Percentiles rank a stretch among this genome's conserved stretches.
These are phyloP conservation scores for Parnassius glacialis DNA, from an alignment of 2,888 invertebrate genomes.

Conservation along the genomic window DNA sequence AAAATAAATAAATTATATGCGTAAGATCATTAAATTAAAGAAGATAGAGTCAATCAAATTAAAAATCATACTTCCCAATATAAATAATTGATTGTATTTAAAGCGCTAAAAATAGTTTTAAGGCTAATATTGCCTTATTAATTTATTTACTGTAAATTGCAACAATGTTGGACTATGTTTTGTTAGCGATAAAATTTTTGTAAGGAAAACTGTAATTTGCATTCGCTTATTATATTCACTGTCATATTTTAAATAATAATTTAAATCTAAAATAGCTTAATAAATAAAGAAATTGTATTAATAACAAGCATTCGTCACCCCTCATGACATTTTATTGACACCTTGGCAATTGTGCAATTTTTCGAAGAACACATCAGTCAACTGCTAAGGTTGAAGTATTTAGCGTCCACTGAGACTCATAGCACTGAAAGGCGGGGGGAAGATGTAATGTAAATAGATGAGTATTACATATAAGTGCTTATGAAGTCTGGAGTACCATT, in stretches of 20 bases:
- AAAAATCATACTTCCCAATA: too few species aligned
- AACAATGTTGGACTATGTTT: too few species aligned
- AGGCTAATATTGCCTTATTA: too few species aligned
- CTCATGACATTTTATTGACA: slow-evolving; percentile 72
- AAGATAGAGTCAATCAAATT: too few species aligned
- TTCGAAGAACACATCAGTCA: slow-evolving; percentile 71
- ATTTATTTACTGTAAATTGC: too few species aligned
- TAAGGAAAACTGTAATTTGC: too few species aligned
- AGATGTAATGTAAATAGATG: slow-evolving; percentile 74
- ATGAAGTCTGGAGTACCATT: slow-evolving; percentile 71
- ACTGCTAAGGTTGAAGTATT: slow-evolving; percentile 78
- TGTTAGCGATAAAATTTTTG: too few species aligned
- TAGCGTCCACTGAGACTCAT: slow-evolving; percentile 69
- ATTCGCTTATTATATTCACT: too few species aligned
- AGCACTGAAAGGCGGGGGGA: slow-evolving; percentile 73
- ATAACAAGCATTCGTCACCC: slow-evolving; percentile 55
- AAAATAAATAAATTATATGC: background rate
- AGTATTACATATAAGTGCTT: slow-evolving; percentile 73
- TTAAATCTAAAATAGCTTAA: too few species aligned
- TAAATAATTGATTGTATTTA: too few species aligned
- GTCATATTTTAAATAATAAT: too few species aligned
- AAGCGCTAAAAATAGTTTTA: too few species aligned
- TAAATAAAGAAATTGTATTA: slow-evolving; percentile 34
- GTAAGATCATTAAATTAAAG: background rate
- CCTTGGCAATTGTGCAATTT: slow-evolving; percentile 74